These are phyloP conservation scores for Rafetus swinhoei DNA, from an alignment of 2,113 vertebrate genomes.

Conservation along the genomic window DNA sequence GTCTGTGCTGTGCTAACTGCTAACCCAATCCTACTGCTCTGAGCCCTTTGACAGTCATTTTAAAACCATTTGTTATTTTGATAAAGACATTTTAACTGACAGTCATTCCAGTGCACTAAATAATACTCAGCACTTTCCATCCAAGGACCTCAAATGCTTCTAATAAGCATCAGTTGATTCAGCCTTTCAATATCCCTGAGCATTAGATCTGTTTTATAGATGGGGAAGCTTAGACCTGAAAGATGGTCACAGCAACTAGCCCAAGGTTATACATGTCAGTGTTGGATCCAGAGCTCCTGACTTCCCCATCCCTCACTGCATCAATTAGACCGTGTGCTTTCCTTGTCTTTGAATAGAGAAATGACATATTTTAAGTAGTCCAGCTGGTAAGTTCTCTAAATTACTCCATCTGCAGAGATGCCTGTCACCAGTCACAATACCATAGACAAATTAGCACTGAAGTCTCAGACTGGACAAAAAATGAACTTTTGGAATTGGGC, in stretches of 20 bases:
- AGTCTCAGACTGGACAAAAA: neutral
- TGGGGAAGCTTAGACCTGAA: constrained; percentile 53
- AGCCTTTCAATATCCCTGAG: constrained; percentile 38
- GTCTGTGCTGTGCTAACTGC: neutral
- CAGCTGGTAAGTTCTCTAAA: neutral
- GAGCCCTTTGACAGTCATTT: neutral
- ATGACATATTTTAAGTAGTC: neutral
- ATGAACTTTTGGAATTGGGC: neutral
- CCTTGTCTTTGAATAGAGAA: neutral
- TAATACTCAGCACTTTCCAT: constrained; percentile 48
- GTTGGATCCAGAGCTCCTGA: constrained; percentile 45
- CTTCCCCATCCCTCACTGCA: neutral
- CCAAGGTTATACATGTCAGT: constrained; percentile 53
- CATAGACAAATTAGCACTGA: neutral
- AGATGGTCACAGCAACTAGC: constrained; percentile 58
- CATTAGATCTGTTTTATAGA: constrained; percentile 59
- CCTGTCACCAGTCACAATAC: neutral
- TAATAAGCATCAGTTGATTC: constrained; percentile 62
- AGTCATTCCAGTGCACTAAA: constrained; percentile 25
- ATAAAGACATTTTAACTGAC: constrained; percentile 42
- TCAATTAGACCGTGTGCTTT: neutral
- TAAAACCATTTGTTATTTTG: constrained; percentile 22
- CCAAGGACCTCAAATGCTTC: constrained; percentile 1
- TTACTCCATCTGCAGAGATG: neutral
- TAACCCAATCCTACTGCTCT: neutral